Evolutionary conservation across 2,888 invertebrate species (phyloP), one percentile per base, ranked within the genome.

Genomic region (Rhaphigaster nebulosa): DNA sequence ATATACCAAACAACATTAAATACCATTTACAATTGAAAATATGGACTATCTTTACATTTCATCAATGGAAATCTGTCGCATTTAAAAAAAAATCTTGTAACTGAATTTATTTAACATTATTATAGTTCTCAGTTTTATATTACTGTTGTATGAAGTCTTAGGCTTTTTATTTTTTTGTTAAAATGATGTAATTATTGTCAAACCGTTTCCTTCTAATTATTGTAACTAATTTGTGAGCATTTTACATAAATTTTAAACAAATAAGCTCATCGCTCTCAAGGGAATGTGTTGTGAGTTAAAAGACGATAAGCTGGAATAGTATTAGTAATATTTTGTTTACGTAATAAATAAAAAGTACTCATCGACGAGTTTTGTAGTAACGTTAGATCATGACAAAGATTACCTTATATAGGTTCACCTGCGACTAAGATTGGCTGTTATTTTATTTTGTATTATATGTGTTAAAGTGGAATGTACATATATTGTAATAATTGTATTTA

Each of bases 361-460:
- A 38, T 88, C 41, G 18, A 87, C 12, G n/a, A 23, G 88, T 56
- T 87, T 54, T 34, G 38, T 88, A 87, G 52, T 87, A 50, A 26
- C 18, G 4, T 38, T 88, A 88, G 88, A 54, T 52, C 60, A 88
- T 88, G 88, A 60, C 88, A 88, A 88, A 88, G 60, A 88, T 88
- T 88, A 60, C 88, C 88, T 88, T 38, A 13, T 12, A 56, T 88
- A 60, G 60, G 88, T 56, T 88, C n/a, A 56, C 88, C 54, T 56
- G 56, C 52, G 38, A 38, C 38, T 88, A 88, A 38, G 56, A 88
- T 88, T 88, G 88, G 88, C 88, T 88, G 88, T 88, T 88, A 88
- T 88, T 88, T 88, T 88, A 88, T 56, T 87, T 88, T 88, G 88
- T 88, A 88, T 88, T 88, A 88, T 88, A 88, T 60, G 20, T 88